These are phyloP conservation scores for Carollia perspicillata DNA, from an alignment of 2,113 vertebrate genomes.

Conservation along the genomic window DNA sequence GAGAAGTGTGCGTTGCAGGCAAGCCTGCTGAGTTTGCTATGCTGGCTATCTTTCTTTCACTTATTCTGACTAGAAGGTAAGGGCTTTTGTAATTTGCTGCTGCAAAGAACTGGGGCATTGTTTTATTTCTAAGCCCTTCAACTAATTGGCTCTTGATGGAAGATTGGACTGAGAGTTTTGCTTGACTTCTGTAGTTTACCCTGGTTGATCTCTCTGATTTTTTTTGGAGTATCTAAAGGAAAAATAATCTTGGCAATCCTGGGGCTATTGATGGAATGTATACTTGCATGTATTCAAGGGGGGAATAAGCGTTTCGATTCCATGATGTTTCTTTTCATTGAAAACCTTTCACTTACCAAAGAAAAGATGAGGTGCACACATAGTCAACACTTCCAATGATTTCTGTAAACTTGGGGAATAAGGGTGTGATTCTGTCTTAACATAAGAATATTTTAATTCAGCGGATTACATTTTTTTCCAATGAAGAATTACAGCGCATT, in stretches of 20 bases:
- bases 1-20: slow-evolving; percentile 75
- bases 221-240: slow-evolving; percentile 14
- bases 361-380: slow-evolving; percentile 39
- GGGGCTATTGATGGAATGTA: neutral
- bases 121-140: slow-evolving; percentile 76
- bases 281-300: neutral
- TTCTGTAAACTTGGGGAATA: slow-evolving; percentile 61
- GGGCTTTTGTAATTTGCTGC: slow-evolving; percentile 68
- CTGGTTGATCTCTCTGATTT: slow-evolving; percentile 55
- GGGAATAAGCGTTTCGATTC: neutral
- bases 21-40: slow-evolving; percentile 78
- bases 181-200: slow-evolving; percentile 65
- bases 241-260: slow-evolving; percentile 26
- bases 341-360: slow-evolving; percentile 39
- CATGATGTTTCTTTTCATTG: neutral
- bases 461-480: slow-evolving; percentile 66
- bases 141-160: slow-evolving; percentile 71
- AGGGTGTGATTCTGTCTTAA: slow-evolving; percentile 49
- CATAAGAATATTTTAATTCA: slow-evolving; percentile 76
- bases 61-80: slow-evolving; percentile 83
- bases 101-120: slow-evolving; percentile 74
- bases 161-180: slow-evolving; percentile 50
- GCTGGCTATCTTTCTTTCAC: slow-evolving; percentile 76
- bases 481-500: slow-evolving; percentile 15
- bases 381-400: slow-evolving; percentile 38